Evolutionary conservation across 2,888 invertebrate genomes (phyloP).

Genomic region (Ashinkailepas kermadecensis): DNA sequence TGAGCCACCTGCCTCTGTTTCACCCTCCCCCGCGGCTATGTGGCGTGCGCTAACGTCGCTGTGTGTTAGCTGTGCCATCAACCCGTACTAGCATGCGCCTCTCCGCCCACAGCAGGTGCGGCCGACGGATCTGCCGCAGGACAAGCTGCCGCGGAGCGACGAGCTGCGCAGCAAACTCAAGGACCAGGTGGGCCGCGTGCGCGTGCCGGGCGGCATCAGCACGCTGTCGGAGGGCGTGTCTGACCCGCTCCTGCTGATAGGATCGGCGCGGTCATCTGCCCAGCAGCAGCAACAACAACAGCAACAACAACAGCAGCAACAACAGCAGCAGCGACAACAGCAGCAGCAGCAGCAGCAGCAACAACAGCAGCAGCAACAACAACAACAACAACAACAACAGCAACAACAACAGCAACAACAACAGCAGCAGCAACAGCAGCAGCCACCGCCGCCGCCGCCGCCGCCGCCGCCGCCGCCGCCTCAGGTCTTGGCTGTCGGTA

Average conservation of each 20-base stretch:
- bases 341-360: conserved; percentile 21
- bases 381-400: not conserved
- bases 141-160: conserved; percentile 23
- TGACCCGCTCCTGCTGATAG: not conserved
- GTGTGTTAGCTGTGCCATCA: too few species aligned
- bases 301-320: conserved; percentile 1
- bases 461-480: not conserved
- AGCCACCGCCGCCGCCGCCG: not conserved
- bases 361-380: not conserved
- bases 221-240: not conserved
- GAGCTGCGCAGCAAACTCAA: conserved; percentile 24
- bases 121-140: conserved; percentile 24
- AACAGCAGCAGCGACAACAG: conserved; percentile 25
- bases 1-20: not conserved
- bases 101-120: not conserved
- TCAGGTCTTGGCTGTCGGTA: not conserved
- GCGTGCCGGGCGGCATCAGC: not conserved
- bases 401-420: not conserved
- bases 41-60: not conserved
- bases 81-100: not conserved
- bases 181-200: conserved; percentile 16
- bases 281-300: conserved; percentile 22
- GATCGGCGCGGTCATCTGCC: not conserved
- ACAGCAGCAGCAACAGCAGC: not conserved
- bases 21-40: not conserved